Evolutionary conservation across 2,888 invertebrate species (phyloP), one percentile per base, ranked within the genome.

Genomic region (Sarcophaga variegata): DNA sequence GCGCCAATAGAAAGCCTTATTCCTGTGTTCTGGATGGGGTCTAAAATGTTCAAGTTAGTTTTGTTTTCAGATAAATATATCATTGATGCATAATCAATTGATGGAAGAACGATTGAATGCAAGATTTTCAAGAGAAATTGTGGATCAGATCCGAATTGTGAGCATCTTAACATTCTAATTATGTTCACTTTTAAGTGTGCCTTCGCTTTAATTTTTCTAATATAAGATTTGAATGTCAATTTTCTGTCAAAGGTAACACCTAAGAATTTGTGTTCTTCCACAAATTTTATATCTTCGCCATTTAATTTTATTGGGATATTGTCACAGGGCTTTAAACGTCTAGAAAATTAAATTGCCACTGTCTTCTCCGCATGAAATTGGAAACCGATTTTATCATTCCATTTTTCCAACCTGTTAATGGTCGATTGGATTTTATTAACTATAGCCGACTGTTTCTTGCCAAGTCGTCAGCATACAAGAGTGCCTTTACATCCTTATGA

Each of bases 341-440:
- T 37, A 2, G 37, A 37, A 37, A 37, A 59, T n/a, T 59, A 17
- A 17, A 66, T 45, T 66, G 45, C 66, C 37, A 69, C 47, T 20
- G 69, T 69, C n/a, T 69, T 69, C n/a, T 69, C 69, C 6, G 45
- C 49, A 47, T 69, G 45, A 20, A 69, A 69, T 49, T 49, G 69
- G 20, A 69, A 69, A 14, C 45, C 45, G 37, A 20, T 66, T 37
- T 66, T 11, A 10, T 45, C n/a, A 37, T 66, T 66, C 45, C 66
- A 66, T 8, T 12, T n/a, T 17, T 45, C 66, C n/a, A 66, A 6
- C 27, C 37, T 66, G 11, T 66, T 66, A 66, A 66, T 66, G n/a
- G 37, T 45, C 14, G 37, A 3, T 37, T 66, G 45, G n/a, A 66
- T 25, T 69, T 69, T 69, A 20, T 69, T 69, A 47, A 69, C 22